phyloP scores from a whole-genome alignment of 37 sponge, comb jelly and placozoan genomes.

The Halisarca cf. caerulea region DNA sequence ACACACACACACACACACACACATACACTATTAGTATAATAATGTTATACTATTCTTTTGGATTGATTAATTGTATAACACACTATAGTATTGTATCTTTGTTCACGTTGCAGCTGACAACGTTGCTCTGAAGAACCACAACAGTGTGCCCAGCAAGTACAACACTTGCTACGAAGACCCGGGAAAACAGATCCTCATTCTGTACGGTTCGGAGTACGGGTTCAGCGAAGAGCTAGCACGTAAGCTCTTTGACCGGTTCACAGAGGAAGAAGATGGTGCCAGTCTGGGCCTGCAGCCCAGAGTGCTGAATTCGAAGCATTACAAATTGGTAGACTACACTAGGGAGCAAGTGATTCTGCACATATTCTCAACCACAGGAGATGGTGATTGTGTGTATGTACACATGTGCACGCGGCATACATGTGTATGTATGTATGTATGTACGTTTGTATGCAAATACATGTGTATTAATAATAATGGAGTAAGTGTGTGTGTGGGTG shows the following conservation, averaged over 20 bases:
- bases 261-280: slow-evolving; percentile 8
- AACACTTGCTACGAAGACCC: slow-evolving; percentile 45
- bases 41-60: too few relatives aligned
- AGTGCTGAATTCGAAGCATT: slow-evolving; percentile 53
- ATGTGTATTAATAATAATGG: too few relatives aligned
- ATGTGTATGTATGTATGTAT: too few relatives aligned
- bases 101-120: too few relatives aligned
- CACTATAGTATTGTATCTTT: too few relatives aligned
- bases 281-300: slow-evolving; percentile 49
- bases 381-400: slow-evolving; percentile 35
- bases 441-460: too few relatives aligned
- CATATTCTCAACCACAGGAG: slow-evolving; percentile 68
- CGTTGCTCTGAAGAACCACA: background rate
- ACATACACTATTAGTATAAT: too few relatives aligned
- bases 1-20: too few relatives aligned
- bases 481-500: too few relatives aligned
- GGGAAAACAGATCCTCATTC: slow-evolving; percentile 51
- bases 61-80: too few relatives aligned
- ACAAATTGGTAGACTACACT: slow-evolving; percentile 36
- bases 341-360: slow-evolving; percentile 46
- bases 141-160: slow-evolving; percentile 26
- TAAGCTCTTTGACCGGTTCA: slow-evolving; percentile 42
- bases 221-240: slow-evolving; percentile 60
- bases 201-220: slow-evolving; percentile 67
- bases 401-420: too few relatives aligned